Percentiles rank a stretch among this genome's conserved stretches.
Evolutionary conservation across 2,113 vertebrate species (phyloP).

Genomic region (Apeltes quadracus): DNA sequence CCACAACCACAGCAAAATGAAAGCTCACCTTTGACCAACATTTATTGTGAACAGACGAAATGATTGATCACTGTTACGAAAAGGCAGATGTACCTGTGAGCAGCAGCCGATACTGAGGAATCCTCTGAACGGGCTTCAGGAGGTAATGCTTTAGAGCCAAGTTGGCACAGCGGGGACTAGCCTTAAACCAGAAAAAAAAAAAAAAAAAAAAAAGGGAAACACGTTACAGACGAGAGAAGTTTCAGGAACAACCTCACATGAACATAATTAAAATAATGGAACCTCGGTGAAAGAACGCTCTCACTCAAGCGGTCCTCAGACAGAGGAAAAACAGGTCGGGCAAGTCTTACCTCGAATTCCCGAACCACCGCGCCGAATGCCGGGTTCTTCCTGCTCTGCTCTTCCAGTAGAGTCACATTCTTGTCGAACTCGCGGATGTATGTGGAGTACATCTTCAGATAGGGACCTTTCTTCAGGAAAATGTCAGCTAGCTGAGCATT

Average conservation of each 20-base stretch:
- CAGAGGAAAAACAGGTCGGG: conserved; percentile 55
- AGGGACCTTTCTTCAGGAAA: conserved; percentile 96
- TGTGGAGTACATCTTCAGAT: conserved; percentile 98
- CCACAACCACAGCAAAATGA: not conserved
- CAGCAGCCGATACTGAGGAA: conserved; percentile 95
- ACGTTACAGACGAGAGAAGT: not conserved
- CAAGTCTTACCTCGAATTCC: conserved; percentile 90
- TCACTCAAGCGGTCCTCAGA: not conserved
- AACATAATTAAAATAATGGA: conserved; percentile 13
- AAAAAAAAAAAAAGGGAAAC: not conserved
- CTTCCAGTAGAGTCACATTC: conserved; percentile 92
- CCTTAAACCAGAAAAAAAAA: conserved; percentile 75
- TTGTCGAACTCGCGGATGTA: conserved; percentile 98
- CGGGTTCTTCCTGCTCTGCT: conserved; percentile 92
- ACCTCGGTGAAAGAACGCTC: not conserved
- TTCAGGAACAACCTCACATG: conserved; percentile 1
- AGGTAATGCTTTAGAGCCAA: conserved; percentile 95
- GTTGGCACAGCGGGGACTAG: conserved; percentile 90
- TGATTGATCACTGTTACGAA: not conserved
- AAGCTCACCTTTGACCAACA: not conserved
- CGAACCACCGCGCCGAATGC: conserved; percentile 87
- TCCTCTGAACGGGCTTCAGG: conserved; percentile 97
- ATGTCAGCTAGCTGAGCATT: conserved; percentile 91
- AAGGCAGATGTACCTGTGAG: conserved; percentile 85
- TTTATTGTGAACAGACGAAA: not conserved